phyloP scores from a whole-genome alignment of 2,888 invertebrate species.

The Prenolepis imparis region DNA sequence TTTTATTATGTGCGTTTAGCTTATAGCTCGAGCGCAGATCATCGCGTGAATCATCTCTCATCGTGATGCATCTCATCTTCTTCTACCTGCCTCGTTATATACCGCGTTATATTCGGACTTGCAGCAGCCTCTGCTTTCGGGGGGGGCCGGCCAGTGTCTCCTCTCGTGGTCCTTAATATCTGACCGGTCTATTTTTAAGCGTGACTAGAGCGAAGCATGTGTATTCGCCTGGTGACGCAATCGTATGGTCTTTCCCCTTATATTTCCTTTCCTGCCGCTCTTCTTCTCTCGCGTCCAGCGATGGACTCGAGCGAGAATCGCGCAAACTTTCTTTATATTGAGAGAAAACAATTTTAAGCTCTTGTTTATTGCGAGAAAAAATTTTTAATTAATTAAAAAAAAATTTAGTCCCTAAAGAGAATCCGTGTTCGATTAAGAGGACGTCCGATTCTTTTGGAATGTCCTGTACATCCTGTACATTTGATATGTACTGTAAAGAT shows the following conservation, averaged over 20 bases:
- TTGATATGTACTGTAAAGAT: too few relatives aligned
- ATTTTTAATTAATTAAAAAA: neutral
- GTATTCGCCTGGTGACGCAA: slow-evolving; percentile 82
- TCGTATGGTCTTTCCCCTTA: slow-evolving; percentile 82
- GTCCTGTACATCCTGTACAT: too few relatives aligned
- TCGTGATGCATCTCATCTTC: neutral
- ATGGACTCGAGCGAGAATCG: slow-evolving; percentile 14
- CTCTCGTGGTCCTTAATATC: slow-evolving; percentile 79
- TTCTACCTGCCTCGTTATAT: slow-evolving; percentile 22
- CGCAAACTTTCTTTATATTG: neutral
- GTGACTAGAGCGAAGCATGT: slow-evolving; percentile 82
- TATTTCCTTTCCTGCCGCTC: slow-evolving; percentile 65
- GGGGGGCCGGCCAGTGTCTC: neutral
- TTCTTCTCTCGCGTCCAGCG: slow-evolving; percentile 53
- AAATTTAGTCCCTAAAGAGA: neutral
- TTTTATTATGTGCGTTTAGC: slow-evolving; percentile 14
- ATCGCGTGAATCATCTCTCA: slow-evolving; percentile 65
- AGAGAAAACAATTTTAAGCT: too few relatives aligned
- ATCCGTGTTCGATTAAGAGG: neutral
- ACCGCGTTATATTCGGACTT: slow-evolving; percentile 59
- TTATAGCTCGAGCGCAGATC: slow-evolving; percentile 34
- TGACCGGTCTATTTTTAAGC: slow-evolving; percentile 84
- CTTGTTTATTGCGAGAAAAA: neutral
- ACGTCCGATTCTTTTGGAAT: neutral
- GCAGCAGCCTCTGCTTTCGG: slow-evolving; percentile 25